Percentiles rank a stretch among this genome's conserved stretches.
These are phyloP conservation scores for Chorisops tibialis DNA, from an alignment of 2,888 invertebrate species.

Conservation along the genomic window DNA sequence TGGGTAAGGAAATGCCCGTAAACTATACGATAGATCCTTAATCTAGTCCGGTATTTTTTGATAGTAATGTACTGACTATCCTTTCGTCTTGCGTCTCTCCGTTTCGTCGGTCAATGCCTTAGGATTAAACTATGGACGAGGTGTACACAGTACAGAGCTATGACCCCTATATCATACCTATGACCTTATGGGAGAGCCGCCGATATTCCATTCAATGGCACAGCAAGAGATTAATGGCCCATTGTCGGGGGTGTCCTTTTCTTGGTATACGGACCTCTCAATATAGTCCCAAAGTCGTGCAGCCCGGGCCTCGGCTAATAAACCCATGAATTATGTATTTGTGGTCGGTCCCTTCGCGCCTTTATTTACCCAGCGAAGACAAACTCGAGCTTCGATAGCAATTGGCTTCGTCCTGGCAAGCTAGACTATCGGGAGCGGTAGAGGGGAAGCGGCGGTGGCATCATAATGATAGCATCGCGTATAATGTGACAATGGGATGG, in stretches of 20 bases:
- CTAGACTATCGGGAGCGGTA: neutral
- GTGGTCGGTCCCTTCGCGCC: slow-evolving; percentile 16
- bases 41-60: no score
- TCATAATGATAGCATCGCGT: slow-evolving; percentile 20
- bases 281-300: neutral
- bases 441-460: neutral
- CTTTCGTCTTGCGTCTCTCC: no score
- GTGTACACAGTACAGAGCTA: no score
- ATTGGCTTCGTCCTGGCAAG: slow-evolving; percentile 2
- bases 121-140: no score
- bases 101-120: no score
- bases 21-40: no score
- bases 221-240: slow-evolving; percentile 18
- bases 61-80: no score
- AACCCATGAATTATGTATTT: slow-evolving; percentile 25
- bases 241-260: slow-evolving; percentile 4
- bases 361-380: slow-evolving; percentile 8
- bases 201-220: neutral
- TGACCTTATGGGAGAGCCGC: neutral
- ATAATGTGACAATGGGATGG: slow-evolving; percentile 22
- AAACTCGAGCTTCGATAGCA: slow-evolving; percentile 7
- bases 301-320: slow-evolving; percentile 12
- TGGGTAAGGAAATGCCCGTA: no score
- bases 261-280: neutral
- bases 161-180: no score